Percentiles rank a stretch among this genome's conserved stretches.
Conservation (phyloP, 2,797 vertebrate genomes). For the Tadarida brasiliensis region DNA sequence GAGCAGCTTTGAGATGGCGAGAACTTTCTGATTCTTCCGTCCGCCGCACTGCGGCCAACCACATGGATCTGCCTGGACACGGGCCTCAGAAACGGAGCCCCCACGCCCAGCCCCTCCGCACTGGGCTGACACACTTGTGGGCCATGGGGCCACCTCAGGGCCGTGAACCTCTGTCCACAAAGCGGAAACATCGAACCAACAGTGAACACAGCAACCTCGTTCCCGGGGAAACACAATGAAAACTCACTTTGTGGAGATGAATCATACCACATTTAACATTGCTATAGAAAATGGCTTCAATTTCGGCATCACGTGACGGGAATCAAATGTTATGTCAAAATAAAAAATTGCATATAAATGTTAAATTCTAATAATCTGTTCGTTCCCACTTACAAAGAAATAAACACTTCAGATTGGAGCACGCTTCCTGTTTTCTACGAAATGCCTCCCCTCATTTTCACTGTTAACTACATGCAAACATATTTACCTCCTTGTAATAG, state of each 20-base stretch:
- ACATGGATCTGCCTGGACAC: too few species aligned
- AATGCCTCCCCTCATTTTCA: neutral
- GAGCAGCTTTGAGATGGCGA: too few species aligned
- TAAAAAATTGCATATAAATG: neutral
- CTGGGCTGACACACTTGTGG: neutral
- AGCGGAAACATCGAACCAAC: neutral
- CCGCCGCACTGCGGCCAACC: too few species aligned
- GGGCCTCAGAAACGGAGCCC: neutral
- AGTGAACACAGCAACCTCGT: fast-evolving
- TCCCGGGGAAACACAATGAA: neutral
- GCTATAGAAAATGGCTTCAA: neutral
- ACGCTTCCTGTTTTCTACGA: neutral
- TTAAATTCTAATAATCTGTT: neutral
- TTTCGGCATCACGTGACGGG: neutral
- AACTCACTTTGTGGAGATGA: neutral
- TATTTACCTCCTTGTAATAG: neutral
- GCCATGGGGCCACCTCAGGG: fast-evolving
- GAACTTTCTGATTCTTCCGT: too few species aligned
- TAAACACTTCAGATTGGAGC: neutral
- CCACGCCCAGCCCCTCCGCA: too few species aligned
- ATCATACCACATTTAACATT: neutral
- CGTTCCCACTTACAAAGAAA: too few species aligned
- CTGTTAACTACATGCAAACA: neutral
- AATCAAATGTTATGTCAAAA: neutral
- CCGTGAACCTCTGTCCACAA: neutral